These are phyloP conservation scores for Hoplostethus atlanticus DNA, from an alignment of 2,797 vertebrate species.

Conservation along the genomic window DNA sequence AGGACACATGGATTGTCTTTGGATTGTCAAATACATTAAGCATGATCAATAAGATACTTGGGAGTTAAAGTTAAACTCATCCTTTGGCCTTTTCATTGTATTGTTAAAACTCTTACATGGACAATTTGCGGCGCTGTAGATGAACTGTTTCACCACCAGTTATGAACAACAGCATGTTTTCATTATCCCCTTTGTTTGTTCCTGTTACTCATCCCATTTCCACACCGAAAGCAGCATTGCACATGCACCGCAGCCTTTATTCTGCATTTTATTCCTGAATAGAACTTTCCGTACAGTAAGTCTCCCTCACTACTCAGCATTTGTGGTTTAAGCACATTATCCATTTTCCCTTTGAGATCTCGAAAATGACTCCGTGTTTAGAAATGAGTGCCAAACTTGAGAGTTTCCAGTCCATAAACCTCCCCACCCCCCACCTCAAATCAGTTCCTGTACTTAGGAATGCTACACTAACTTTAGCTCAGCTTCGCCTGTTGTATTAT, in stretches of 20 bases:
- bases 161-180: slow-evolving; percentile 41
- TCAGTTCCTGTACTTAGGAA: slow-evolving; percentile 29
- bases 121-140: background rate
- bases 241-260: slow-evolving; percentile 11
- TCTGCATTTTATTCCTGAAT: slow-evolving; percentile 2
- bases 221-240: slow-evolving; percentile 3
- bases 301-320: slow-evolving; percentile 48
- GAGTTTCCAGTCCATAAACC: slow-evolving; percentile 54
- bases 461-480: slow-evolving; percentile 28
- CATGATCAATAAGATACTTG: background rate
- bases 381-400: slow-evolving; percentile 40
- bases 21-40: background rate
- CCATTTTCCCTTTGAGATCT: slow-evolving; percentile 29
- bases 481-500: background rate
- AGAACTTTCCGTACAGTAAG: slow-evolving; percentile 39
- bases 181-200: slow-evolving; percentile 22
- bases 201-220: slow-evolving; percentile 35
- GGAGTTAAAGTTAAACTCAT: too few relatives aligned
- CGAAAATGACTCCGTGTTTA: slow-evolving; percentile 40
- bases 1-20: too few relatives aligned
- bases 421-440: slow-evolving; percentile 25
- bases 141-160: slow-evolving; percentile 9
- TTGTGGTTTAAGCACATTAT: slow-evolving; percentile 47
- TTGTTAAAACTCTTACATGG: slow-evolving; percentile 11
- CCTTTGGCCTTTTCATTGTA: background rate